Base-by-base conservation (phyloP, 1,140 invertebrate genomes). In the Ridgeia piscesae region DNA sequence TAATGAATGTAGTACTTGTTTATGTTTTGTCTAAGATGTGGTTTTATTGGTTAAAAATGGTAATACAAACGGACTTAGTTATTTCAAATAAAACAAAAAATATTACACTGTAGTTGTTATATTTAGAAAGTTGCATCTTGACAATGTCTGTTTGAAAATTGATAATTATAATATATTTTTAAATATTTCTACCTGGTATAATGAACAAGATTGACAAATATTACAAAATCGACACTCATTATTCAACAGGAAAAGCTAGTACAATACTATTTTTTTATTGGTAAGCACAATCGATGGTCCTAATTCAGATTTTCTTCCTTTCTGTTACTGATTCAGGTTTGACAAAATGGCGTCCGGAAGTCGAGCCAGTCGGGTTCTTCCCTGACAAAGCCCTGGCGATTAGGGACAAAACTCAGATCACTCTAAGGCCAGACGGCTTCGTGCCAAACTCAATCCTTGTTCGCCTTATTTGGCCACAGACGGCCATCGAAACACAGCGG, bases 401-500 rank as follows among this genome's bases (percentile, higher is more conserved):
- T 31, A 91, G 33, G 48, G 91, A 91, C 89, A 89, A 34, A 0
- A 9, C 33, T 11, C 88, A 1, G 33, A 89, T 31, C 34, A 11
- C 17, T 48, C n/a, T 91, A 33, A 35, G 48, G 34, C 50, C 91
- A 93, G 88, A 93, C 91, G 95, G 95, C 34, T 94, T 95, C 91
- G 93, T 95, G 31, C 95, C 95, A 33, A 95, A 95, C 93, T 95
- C 95, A 1, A 94, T 95, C 2, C 93, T 95, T 34, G 93, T 94
- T 0, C 95, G 95, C 90, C 93, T 95, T 50, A 92, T 95, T 11
- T 95, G 94, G 93, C 95, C 95, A 11, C 88, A 88, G 6, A 89
- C 91, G 0, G 35, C 33, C 33, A 92, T 89, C n/a, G 42, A 92
- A 0, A 89, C 21, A 35, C 91, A 91, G 48, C 77, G 91, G 89